Evolutionary conservation across 2,888 invertebrate genomes (phyloP).

Genomic region (Piscicola geometra): DNA sequence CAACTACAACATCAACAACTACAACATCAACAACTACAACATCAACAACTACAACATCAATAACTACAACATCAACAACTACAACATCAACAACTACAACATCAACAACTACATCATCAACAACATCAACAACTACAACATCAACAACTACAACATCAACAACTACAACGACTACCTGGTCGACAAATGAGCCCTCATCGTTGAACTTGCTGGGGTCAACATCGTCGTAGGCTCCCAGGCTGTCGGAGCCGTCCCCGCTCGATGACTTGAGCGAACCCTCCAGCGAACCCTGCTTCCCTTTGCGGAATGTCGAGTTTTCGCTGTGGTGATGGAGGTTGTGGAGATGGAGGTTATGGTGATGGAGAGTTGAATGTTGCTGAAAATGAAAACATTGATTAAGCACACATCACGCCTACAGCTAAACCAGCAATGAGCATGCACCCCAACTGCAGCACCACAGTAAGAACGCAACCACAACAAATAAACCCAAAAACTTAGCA

Average conservation of each 20-base stretch:
- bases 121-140: not conserved
- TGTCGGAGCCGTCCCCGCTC: constrained; percentile 80
- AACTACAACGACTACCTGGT: constrained; percentile 60
- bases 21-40: not conserved
- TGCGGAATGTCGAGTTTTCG: constrained; percentile 35
- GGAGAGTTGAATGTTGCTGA: too few species aligned
- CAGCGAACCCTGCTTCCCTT: constrained; percentile 46
- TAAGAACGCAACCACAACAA: too few species aligned
- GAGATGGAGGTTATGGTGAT: too few species aligned
- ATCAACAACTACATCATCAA: not conserved
- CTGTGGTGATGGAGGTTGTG: too few species aligned
- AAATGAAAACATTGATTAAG: too few species aligned
- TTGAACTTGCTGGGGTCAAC: constrained; percentile 94
- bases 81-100: not conserved
- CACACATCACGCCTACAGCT: too few species aligned
- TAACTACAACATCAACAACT: not conserved
- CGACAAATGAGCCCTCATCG: constrained; percentile 98
- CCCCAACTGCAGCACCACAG: too few species aligned
- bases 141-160: not conserved
- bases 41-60: not conserved
- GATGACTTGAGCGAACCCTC: constrained; percentile 58
- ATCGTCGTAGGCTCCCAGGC: constrained; percentile 98
- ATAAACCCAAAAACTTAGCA: too few species aligned
- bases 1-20: constrained; percentile 1
- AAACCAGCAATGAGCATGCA: too few species aligned